Percentiles rank a stretch among this genome's conserved stretches.
Conservation (phyloP, 2,888 invertebrate genomes). For the Aphodius sticticus region DNA sequence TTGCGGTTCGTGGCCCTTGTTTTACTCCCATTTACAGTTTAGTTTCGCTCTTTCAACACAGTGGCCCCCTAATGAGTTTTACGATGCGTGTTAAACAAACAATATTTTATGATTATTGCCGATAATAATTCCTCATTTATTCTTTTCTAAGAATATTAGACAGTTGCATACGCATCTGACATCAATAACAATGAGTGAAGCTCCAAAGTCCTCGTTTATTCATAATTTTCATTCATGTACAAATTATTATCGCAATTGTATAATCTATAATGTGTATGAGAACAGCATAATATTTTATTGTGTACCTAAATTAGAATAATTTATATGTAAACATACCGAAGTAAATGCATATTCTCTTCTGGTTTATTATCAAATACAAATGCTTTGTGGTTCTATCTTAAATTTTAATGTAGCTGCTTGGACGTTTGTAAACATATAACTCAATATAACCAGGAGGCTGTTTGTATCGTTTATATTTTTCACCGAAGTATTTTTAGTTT, state of each 20-base stretch:
- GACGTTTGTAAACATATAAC: background rate
- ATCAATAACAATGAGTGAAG: background rate
- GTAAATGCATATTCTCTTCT: no score
- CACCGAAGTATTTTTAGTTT: background rate
- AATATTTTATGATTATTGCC: background rate
- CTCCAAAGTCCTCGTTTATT: background rate
- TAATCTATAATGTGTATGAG: background rate
- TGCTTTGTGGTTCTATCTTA: background rate
- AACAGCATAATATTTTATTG: no score
- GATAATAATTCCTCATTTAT: background rate
- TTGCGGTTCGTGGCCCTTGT: background rate
- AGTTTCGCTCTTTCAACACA: background rate
- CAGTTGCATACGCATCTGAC: no score
- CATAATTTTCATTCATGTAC: background rate
- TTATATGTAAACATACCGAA: no score
- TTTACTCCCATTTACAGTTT: background rate
- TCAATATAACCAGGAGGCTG: background rate
- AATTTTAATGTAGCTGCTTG: background rate
- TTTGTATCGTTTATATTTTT: background rate
- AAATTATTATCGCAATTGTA: background rate
- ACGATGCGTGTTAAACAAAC: background rate
- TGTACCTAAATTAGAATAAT: no score
- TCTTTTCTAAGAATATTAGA: background rate
- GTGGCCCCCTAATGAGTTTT: background rate
- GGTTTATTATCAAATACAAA: no score